A percentile compares a stretch with the other conserved stretches of the same genome.
Conservation (phyloP, 2,797 vertebrate species). For the Psittacula derbiana region DNA sequence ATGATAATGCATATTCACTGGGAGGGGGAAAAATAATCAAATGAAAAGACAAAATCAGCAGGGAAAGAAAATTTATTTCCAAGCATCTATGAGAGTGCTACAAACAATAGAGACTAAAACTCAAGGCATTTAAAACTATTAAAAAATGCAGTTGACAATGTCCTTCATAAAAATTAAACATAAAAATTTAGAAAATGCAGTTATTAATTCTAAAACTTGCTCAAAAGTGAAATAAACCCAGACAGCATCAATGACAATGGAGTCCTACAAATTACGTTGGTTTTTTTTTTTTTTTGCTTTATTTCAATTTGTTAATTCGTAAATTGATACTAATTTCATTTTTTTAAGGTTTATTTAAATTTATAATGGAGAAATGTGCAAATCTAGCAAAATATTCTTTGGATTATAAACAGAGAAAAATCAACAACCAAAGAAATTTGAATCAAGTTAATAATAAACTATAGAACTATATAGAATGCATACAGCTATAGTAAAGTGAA, state of each 20-base stretch:
- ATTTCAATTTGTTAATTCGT: slow-evolving; percentile 54
- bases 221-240: slow-evolving; percentile 43
- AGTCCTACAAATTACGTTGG: neutral
- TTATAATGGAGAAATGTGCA: slow-evolving; percentile 74
- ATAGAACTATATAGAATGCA: slow-evolving; percentile 55
- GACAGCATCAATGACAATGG: slow-evolving; percentile 29
- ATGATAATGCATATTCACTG: neutral
- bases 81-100: slow-evolving; percentile 72
- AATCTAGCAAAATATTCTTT: slow-evolving; percentile 82
- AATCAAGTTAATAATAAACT: slow-evolving; percentile 63
- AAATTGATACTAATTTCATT: slow-evolving; percentile 47
- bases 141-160: slow-evolving; percentile 69
- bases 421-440: slow-evolving; percentile 56
- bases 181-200: slow-evolving; percentile 67
- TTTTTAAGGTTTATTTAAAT: slow-evolving; percentile 64
- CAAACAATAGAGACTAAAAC: slow-evolving; percentile 74
- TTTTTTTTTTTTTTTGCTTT: neutral
- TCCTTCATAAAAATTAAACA: slow-evolving; percentile 61
- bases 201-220: slow-evolving; percentile 63
- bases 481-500: slow-evolving; percentile 61
- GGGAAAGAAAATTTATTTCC: slow-evolving; percentile 80
- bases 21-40: slow-evolving; percentile 23
- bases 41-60: slow-evolving; percentile 73
- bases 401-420: slow-evolving; percentile 76
- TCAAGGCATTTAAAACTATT: slow-evolving; percentile 70